Evolutionary conservation across 2,888 invertebrate species (phyloP).

Genomic region (Holacanthella duospinosa): DNA sequence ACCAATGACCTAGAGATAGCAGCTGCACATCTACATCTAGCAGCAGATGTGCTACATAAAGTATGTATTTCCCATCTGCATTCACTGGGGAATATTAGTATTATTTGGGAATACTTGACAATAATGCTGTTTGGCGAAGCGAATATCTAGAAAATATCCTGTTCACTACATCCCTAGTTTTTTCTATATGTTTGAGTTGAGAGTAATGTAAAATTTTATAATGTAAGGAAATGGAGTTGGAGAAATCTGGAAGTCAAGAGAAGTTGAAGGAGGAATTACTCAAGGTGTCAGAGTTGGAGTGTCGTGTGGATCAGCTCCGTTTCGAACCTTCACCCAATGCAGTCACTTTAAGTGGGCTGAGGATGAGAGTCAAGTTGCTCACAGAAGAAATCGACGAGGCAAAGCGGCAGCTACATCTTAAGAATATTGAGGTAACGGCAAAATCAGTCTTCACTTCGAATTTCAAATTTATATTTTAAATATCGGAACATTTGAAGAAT

Average conservation of each 20-base stretch:
- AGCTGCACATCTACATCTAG: too few relatives aligned
- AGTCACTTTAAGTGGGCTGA: conserved; percentile 21
- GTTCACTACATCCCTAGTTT: too few relatives aligned
- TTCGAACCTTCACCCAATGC: conserved; percentile 21
- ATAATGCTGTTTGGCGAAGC: too few relatives aligned
- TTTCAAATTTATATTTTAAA: too few relatives aligned
- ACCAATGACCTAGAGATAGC: too few relatives aligned
- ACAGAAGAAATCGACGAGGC: conserved; percentile 16
- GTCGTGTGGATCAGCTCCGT: conserved; percentile 21
- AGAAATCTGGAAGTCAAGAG: conserved; percentile 23
- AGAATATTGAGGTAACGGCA: conserved; percentile 18
- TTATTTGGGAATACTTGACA: too few relatives aligned
- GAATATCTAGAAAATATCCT: not conserved
- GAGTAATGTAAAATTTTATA: conserved; percentile 9
- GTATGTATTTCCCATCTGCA: too few relatives aligned
- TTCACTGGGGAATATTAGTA: too few relatives aligned
- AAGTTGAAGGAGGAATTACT: conserved; percentile 21
- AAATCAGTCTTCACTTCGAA: not conserved
- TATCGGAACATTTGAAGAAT: too few relatives aligned
- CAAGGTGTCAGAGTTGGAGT: conserved; percentile 27
- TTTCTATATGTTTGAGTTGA: not conserved
- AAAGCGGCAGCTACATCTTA: conserved; percentile 19
- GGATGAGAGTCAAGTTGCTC: conserved; percentile 14
- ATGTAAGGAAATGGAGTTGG: conserved; percentile 29
- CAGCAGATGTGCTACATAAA: too few relatives aligned